Base-by-base conservation (phyloP, 1,140 invertebrate species). In the Drosophila baimaii region DNA sequence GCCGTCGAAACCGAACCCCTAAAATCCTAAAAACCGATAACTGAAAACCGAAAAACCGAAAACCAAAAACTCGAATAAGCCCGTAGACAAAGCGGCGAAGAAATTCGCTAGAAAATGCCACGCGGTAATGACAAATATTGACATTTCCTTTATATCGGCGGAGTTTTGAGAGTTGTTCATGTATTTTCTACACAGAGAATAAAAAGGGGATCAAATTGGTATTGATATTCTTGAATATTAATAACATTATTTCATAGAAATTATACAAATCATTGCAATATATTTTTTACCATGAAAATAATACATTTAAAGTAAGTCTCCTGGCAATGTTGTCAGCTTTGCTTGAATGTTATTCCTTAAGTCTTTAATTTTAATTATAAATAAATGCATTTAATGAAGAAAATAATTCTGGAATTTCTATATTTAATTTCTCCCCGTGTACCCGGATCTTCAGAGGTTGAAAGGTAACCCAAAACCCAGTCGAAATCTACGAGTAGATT, bases 51-150 rank as follows among this genome's bases (percentile, higher is more conserved):
- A 37, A 15, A 15, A 41, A 27, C 55, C 17, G 61, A 54, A 27
- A 73, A 43, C 44, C 23, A 25, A 70, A 39, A 21, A 41, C n/a
- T 39, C n/a, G 8, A 31, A 31, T 17, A 15, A 68, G 15, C 46
- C 43, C 41, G 54, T 37, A 69, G 52, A 71, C 68, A 65, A 78
- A 61, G 27, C 77, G 66, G 21, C 31, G 29, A 76, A 66, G 77
- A 84, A 84, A 61, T 79, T 84, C 81, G 81, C 81, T 84, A 72
- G 81, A 84, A 82, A 79, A 83, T 66, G 80, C 76, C 80, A 83
- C 71, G 81, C 81, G 80, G 80, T 83, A 83, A 83, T 68, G 65
- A 83, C 81, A 83, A 83, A 83, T 83, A 83, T 83, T 83, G 81
- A 83, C 81, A 83, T 84, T 80, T 68, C 71, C 65, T 77, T 78